Conservation (phyloP, 92 coral and sea anemone species). For the Metridium senile region DNA sequence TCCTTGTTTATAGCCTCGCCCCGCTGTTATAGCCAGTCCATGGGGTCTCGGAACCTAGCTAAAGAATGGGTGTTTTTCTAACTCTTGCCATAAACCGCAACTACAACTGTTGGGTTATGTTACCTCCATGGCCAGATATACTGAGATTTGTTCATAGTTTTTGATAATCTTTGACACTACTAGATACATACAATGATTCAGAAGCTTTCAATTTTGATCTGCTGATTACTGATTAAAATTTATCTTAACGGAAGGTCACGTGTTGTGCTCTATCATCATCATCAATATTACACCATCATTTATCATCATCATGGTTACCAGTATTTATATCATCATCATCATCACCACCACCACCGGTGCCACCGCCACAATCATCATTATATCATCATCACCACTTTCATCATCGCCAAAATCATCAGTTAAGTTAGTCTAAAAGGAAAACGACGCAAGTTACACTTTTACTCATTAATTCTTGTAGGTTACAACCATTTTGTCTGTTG, state of each 20-base stretch:
- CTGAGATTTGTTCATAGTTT: no score
- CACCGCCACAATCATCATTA: neutral
- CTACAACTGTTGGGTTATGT: no score
- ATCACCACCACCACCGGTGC: neutral
- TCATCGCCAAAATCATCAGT: neutral
- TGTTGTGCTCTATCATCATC: no score
- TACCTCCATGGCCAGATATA: no score
- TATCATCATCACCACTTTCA: neutral
- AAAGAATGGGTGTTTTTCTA: no score
- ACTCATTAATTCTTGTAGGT: neutral
- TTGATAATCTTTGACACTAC: no score
- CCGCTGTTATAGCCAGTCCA: no score
- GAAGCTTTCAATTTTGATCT: neutral
- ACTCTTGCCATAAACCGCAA: no score
- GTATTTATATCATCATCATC: neutral
- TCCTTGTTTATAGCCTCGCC: no score
- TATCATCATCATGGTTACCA: neutral
- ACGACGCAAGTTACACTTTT: neutral
- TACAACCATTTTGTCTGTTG: neutral
- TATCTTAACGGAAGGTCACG: neutral
- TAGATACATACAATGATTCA: no score
- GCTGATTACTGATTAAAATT: neutral
- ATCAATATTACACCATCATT: neutral
- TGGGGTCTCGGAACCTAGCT: no score
- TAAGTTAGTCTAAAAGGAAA: neutral